These are phyloP conservation scores for Lithodes maja DNA, from an alignment of 2,888 invertebrate genomes.

Conservation along the genomic window DNA sequence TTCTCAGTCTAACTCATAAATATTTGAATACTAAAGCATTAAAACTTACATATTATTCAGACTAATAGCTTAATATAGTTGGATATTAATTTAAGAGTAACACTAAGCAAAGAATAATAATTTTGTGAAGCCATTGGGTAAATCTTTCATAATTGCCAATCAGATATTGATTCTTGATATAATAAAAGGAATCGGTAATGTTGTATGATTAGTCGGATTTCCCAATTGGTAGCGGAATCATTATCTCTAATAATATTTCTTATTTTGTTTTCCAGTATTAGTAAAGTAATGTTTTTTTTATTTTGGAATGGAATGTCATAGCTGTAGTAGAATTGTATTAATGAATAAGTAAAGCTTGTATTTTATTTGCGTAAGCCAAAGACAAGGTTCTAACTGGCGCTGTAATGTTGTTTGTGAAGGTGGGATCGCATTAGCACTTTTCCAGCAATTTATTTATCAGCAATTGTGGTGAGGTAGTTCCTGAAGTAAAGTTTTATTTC, in stretches of 20 bases:
- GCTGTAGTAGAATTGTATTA: not conserved
- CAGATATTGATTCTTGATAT: not conserved
- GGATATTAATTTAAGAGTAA: conserved; percentile 10
- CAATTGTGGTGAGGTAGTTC: too few relatives aligned
- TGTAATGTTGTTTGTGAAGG: conserved; percentile 17
- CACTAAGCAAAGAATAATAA: not conserved
- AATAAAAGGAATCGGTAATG: not conserved
- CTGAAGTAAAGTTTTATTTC: too few relatives aligned
- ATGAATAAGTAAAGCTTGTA: too few relatives aligned
- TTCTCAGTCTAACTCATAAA: too few relatives aligned
- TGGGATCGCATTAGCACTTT: not conserved
- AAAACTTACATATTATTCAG: too few relatives aligned
- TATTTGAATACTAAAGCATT: too few relatives aligned
- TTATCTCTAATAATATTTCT: conserved; percentile 6
- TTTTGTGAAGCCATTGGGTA: conserved; percentile 12
- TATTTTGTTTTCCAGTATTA: not conserved
- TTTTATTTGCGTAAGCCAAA: conserved; percentile 23
- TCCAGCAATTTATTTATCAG: not conserved
- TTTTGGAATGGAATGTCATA: conserved; percentile 54
- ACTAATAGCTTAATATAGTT: conserved; percentile 6
- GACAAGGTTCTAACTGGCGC: conserved; percentile 63
- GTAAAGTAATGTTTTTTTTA: not conserved
- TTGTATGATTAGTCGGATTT: not conserved
- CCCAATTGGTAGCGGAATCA: not conserved
- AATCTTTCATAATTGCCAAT: not conserved